These are phyloP conservation scores for Malaclemys terrapin DNA, from an alignment of 2,113 vertebrate genomes.

Conservation along the genomic window DNA sequence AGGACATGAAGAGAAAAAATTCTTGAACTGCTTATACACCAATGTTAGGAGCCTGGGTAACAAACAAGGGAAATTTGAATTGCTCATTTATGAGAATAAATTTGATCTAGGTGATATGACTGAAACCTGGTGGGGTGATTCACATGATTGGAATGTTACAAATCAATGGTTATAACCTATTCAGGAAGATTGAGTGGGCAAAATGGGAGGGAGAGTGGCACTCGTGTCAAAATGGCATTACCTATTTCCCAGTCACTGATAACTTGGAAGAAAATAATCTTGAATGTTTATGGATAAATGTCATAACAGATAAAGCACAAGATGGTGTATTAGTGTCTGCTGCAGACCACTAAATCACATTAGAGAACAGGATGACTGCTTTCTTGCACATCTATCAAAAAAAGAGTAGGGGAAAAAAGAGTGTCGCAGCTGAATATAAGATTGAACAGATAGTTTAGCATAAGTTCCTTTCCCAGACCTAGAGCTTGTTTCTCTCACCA, in stretches of 20 bases:
- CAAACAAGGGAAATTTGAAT: neutral
- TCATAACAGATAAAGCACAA: neutral
- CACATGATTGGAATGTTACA: neutral
- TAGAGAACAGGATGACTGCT: neutral
- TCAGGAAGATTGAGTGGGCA: neutral
- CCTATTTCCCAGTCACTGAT: neutral
- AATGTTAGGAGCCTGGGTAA: neutral
- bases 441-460: neutral
- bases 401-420: neutral
- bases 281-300: neutral
- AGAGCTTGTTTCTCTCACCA: neutral
- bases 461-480: neutral
- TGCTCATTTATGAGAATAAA: neutral
- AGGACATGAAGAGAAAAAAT: neutral
- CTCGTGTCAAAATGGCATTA: neutral
- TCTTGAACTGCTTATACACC: neutral
- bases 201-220: neutral
- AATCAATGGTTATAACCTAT: neutral
- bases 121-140: neutral
- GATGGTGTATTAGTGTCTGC: no score
- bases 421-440: neutral
- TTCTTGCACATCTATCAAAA: neutral
- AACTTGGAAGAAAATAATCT: neutral
- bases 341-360: neutral
- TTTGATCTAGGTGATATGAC: neutral